phyloP scores from a whole-genome alignment of 2,888 invertebrate species.

The Phrixothrix hirtus region DNA sequence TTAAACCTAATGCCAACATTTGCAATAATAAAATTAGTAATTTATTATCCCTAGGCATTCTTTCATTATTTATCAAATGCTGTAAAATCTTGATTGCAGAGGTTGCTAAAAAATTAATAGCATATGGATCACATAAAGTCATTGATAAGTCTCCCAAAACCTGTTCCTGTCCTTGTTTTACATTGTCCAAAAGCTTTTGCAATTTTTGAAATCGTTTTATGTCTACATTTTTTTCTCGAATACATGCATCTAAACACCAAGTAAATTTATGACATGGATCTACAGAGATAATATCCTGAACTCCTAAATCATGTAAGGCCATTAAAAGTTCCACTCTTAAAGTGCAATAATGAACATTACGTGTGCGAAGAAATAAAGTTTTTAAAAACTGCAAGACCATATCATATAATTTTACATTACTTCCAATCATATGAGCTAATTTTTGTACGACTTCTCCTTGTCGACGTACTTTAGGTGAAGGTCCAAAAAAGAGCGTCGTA shows the following conservation, averaged over 20 bases:
- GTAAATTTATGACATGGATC: constrained; percentile 99
- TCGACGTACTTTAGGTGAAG: constrained; percentile 83
- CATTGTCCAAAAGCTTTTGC: constrained; percentile 91
- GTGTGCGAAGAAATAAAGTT: constrained; percentile 87
- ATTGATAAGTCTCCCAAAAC: constrained; percentile 92
- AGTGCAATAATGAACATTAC: constrained; percentile 96
- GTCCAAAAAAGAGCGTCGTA: constrained; percentile 83
- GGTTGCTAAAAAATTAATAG: constrained; percentile 91
- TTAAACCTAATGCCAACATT: constrained; percentile 90
- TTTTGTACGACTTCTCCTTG: constrained; percentile 93
- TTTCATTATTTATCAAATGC: constrained; percentile 86
- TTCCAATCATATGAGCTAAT: constrained; percentile 93
- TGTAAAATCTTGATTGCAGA: constrained; percentile 91
- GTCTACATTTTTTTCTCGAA: constrained; percentile 94
- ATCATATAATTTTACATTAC: constrained; percentile 89
- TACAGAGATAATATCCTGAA: constrained; percentile 93
- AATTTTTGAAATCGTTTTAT: constrained; percentile 92
- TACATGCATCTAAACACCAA: constrained; percentile 98
- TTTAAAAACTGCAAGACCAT: constrained; percentile 95
- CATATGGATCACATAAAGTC: constrained; percentile 96
- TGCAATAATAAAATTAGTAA: constrained; percentile 85
- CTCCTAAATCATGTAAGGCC: constrained; percentile 95
- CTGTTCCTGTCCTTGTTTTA: constrained; percentile 88
- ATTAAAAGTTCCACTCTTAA: constrained; percentile 91
- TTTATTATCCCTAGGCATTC: constrained; percentile 87